Evolutionary conservation across 92 coral and sea anemone species (phyloP).

Genomic region (Porites divaricata): DNA sequence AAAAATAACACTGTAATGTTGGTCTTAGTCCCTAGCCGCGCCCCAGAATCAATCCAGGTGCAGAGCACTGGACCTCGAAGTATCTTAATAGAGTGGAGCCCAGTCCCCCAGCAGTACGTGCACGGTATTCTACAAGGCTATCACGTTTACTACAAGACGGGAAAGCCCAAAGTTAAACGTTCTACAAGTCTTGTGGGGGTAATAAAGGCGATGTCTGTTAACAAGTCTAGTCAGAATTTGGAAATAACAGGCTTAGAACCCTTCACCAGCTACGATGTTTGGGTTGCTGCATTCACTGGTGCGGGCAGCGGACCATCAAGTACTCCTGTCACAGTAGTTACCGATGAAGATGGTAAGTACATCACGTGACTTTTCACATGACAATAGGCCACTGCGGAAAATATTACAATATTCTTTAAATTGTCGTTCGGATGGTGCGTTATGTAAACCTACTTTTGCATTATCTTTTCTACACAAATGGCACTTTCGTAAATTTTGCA

Average conservation of each 20-base stretch:
- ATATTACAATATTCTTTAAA: too few relatives aligned
- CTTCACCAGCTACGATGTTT: constrained; percentile 51
- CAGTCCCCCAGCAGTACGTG: constrained; percentile 51
- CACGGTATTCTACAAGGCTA: constrained; percentile 77
- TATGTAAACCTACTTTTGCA: too few relatives aligned
- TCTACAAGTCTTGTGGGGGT: constrained; percentile 53
- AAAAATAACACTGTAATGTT: background rate
- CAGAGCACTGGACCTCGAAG: constrained; percentile 65
- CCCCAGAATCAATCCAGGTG: constrained; percentile 59
- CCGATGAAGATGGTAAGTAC: constrained; percentile 71
- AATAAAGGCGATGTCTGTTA: constrained; percentile 62
- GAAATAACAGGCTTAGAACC: constrained; percentile 66
- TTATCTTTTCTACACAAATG: too few relatives aligned
- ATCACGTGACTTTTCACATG: background rate
- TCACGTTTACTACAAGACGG: constrained; percentile 64
- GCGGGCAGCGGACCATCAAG: constrained; percentile 69
- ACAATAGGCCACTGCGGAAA: too few relatives aligned
- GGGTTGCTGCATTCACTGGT: constrained; percentile 67
- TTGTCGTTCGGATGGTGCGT: too few relatives aligned
- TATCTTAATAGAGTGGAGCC: constrained; percentile 77
- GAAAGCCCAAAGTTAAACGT: constrained; percentile 35
- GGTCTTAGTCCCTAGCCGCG: constrained; percentile 69
- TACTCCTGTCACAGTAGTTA: constrained; percentile 45
- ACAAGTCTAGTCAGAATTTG: constrained; percentile 54
- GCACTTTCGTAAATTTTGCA: too few relatives aligned